Evolutionary conservation across 2,797 vertebrate species (phyloP), one percentile per base, ranked within the genome.

Genomic region (Cyclura pinguis): DNA sequence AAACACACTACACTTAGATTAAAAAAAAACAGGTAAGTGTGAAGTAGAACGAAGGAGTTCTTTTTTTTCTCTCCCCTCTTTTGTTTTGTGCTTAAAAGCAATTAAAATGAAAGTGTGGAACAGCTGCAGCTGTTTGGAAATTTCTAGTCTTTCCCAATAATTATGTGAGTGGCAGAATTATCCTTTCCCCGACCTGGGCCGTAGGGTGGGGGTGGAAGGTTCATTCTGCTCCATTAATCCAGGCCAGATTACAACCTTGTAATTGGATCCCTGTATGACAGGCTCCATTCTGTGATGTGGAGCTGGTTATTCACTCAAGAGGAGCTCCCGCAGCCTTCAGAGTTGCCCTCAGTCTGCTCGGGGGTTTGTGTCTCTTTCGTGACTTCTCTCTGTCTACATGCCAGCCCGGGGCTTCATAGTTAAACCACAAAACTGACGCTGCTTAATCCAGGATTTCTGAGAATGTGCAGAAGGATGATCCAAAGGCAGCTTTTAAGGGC

Each of bases 201-300:
- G 6, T 62, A 8, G 6, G 13, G 59, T 1, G 32, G 69, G 78
- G 52, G 83, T 9, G 27, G 47, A 32, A 74, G 35, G 13, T n/a
- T 89, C 0, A 0, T 72, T 90, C 14, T 1, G 27, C 18, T 64
- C 20, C 6, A 4, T 29, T 81, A 85, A 87, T 52, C 82, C 69
- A 32, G 76, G 12, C 50, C n/a, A 52, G 89, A 88, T 82, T 85
- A 67, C 38, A 81, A 85, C 10, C 67, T 88, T 82, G 82, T 69
- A 85, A 85, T 88, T 85, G 72, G 85, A 90, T 50, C 88, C 50
- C 52, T 74, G 22, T 55, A 52, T 59, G 42, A 52, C 62, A 52
- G 50, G 47, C 59, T 35, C 47, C 0, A 6, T 73, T 80, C 42
- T 84, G 35, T 84, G 69, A 83, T 57, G 52, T 47, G 32, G 12